Evolutionary conservation across 2,888 invertebrate genomes (phyloP), one percentile per base, ranked within the genome.

Genomic region (Nymphalis urticae): DNA sequence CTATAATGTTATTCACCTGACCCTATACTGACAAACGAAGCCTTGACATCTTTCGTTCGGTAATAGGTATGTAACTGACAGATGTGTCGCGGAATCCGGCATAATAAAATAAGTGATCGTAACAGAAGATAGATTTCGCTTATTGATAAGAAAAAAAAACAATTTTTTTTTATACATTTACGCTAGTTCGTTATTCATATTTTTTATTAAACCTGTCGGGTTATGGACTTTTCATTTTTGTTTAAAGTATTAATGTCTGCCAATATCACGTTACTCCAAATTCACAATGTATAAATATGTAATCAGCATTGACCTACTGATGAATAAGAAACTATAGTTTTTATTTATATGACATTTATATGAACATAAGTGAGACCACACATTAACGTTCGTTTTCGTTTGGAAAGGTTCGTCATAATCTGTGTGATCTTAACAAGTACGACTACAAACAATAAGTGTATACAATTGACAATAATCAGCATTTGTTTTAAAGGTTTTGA

Each of bases 221-320:
- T 73, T 68, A 68, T 72, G 68, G 75, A 77, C 75, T 60, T 72
- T 61, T 64, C 61, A 67, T 74, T 72, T 74, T 75, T 54, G 32
- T 69, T 53, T 74, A 65, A 71, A 64, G 50, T 75, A 75, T 50
- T n/a, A 56, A 58, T 62, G 48, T 72, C 75, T 78, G 78, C 71
- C 75, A 73, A 71, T 63, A 62, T 53, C 69, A 69, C 66, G 75
- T 77, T 72, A 73, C 68, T 67, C 63, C 27, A 78, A 80, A 74
- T 78, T 78, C 75, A 81, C 76, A 71, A 74, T 76, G 74, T 64
- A 27, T 36, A 19, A 47, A 36, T 72, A 77, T 66, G 71, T 76
- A 79, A 79, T 80, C 74, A 79, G 69, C 82, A 82, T 82, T 85
- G 83, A 85, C 85, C 83, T 72, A 81, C 77, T 78, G 73, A 76